Conservation (phyloP, 2,113 vertebrate genomes). For the Dromas ardeola region DNA sequence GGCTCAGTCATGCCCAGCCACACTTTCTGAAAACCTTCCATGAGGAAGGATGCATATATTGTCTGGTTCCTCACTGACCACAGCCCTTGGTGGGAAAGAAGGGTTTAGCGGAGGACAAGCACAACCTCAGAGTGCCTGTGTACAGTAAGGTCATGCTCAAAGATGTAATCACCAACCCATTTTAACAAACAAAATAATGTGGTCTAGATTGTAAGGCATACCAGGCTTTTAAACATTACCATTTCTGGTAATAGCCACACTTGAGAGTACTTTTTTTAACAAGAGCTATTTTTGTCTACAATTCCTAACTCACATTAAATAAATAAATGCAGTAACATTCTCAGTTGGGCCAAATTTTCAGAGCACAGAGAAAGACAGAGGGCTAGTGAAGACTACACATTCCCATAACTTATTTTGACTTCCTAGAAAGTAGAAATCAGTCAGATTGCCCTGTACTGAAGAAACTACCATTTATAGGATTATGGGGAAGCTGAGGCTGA, state of each 20-base stretch:
- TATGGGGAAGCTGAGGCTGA: background rate
- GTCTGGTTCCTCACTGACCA: background rate
- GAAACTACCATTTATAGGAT: background rate
- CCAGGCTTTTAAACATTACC: background rate
- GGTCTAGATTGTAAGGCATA: background rate
- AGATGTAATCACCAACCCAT: background rate
- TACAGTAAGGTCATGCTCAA: background rate
- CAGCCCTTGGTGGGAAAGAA: background rate
- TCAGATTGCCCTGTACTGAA: background rate
- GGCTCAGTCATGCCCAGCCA: background rate
- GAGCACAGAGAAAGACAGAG: background rate
- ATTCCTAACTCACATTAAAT: background rate
- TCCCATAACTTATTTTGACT: background rate
- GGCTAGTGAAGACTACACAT: accelerated
- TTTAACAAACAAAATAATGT: background rate
- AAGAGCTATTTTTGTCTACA: background rate
- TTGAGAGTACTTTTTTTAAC: background rate
- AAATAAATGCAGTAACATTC: background rate
- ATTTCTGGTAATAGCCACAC: background rate
- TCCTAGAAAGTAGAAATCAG: background rate
- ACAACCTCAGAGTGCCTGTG: background rate
- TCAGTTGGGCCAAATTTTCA: background rate
- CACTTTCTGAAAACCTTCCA: background rate
- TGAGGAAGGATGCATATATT: background rate
- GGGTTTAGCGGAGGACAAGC: background rate